A percentile compares a stretch with the other conserved stretches of the same genome.
Evolutionary conservation across 2,113 vertebrate genomes (phyloP).

Genomic region (Poeciliopsis prolifica): DNA sequence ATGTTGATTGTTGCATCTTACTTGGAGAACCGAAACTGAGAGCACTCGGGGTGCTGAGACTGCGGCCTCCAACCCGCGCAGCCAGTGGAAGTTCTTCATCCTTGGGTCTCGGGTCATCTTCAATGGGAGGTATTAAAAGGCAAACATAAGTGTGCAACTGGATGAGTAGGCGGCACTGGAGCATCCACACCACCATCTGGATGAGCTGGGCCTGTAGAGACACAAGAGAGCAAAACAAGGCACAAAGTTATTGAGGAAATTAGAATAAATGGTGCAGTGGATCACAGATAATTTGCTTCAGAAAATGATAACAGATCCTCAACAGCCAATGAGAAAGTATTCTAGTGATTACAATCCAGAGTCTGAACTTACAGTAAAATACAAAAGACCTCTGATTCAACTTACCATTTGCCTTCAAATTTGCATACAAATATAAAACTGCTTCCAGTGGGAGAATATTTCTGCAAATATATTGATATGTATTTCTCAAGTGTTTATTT

Average conservation of each 20-base stretch:
- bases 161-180: slow-evolving; percentile 90
- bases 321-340: not conserved
- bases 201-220: slow-evolving; percentile 91
- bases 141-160: slow-evolving; percentile 97
- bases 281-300: not conserved
- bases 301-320: too few relatives aligned
- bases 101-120: slow-evolving; percentile 80
- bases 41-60: slow-evolving; percentile 93
- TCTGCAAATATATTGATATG: too few relatives aligned
- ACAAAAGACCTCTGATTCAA: too few relatives aligned
- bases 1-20: slow-evolving; percentile 67
- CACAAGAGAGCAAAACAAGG: not conserved
- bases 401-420: too few relatives aligned
- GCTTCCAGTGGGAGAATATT: too few relatives aligned
- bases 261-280: not conserved
- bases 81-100: slow-evolving; percentile 86
- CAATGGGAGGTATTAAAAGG: slow-evolving; percentile 89
- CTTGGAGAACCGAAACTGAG: slow-evolving; percentile 98
- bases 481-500: too few relatives aligned
- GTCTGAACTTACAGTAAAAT: not conserved
- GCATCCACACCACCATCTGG: slow-evolving; percentile 99
- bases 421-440: too few relatives aligned
- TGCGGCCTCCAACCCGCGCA: slow-evolving; percentile 86
- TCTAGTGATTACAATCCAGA: not conserved
- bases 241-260: not conserved